Percentiles rank a stretch among this genome's conserved stretches.
phyloP scores from a whole-genome alignment of 2,797 vertebrate species.

The Vultur gryphus region DNA sequence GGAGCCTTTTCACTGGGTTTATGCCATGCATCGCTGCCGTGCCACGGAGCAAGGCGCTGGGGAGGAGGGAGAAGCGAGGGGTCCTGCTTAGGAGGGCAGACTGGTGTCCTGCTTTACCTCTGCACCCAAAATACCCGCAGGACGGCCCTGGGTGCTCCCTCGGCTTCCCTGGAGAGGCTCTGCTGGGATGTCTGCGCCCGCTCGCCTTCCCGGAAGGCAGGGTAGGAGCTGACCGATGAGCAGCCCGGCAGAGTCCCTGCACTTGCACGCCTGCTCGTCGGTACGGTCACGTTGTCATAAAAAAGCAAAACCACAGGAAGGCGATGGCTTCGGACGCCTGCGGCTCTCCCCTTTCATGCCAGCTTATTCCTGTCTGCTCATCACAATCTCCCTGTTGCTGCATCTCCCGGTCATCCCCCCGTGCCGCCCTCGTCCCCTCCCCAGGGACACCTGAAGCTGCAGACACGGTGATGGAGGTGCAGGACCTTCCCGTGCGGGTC shows the following conservation, averaged over 20 bases:
- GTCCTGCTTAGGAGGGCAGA: background rate
- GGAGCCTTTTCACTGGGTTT: background rate
- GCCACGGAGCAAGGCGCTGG: background rate
- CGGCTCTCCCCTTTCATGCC: background rate
- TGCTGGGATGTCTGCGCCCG: background rate
- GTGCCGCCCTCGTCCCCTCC: background rate
- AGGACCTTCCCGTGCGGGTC: background rate
- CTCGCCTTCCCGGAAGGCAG: background rate
- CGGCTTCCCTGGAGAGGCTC: background rate
- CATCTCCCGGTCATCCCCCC: fast-evolving
- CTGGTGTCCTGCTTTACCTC: background rate
- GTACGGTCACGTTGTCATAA: fast-evolving
- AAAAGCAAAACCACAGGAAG: background rate
- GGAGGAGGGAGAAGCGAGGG: fast-evolving
- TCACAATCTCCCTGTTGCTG: background rate
- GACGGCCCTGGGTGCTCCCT: background rate
- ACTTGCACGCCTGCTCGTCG: fast-evolving
- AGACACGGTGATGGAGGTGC: background rate
- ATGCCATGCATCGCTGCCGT: fast-evolving
- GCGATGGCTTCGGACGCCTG: fast-evolving
- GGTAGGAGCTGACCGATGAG: background rate
- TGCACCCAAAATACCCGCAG: background rate
- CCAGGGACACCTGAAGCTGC: background rate
- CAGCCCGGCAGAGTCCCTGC: background rate
- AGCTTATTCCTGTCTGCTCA: background rate